Evolutionary conservation across 2,113 vertebrate species (phyloP), one percentile per base, ranked within the genome.

Genomic region (Mus pahari): DNA sequence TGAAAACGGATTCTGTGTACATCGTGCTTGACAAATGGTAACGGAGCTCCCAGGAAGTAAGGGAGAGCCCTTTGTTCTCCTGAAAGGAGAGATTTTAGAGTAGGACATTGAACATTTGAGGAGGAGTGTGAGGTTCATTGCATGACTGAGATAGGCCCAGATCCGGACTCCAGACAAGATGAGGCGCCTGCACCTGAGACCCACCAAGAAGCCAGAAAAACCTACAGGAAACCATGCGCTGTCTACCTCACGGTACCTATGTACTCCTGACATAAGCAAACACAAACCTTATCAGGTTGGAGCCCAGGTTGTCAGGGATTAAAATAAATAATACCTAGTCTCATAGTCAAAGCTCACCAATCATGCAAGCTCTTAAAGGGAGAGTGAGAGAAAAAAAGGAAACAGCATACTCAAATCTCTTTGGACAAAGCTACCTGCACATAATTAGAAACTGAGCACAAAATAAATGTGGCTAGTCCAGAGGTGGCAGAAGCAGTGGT

Each of bases 291-390:
- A 58, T 86, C 87, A 74, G 17, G n/a, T 83, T 74, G 68, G 78
- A 64, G 22, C 39, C 75, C 28, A 70, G 14, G 11, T 66, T 86
- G 86, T 88, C 53, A 58, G 22, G 31, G 17, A 81, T 92, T 89
- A 89, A 62, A 60, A 87, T 71, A 28, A 87, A 92, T 74, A 42
- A 91, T 84, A 96, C 89, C 42, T 68, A 78, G 86, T 68, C 55
- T 90, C 94, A 42, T 28, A 92, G 82, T 58, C 73, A 42, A 66
- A 96, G 91, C 86, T 89, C 81, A 86, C 36, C 77, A 60, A 31
- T 86, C 19, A 89, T 5, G 86, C 3, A 94, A 58, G 33, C 91
- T 93, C 39, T 45, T 73, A 64, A 91, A 91, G 45, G 53, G 33
- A 93, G 36, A 77, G 75, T 55, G 36, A 11, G 33, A 10, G 28